Conservation (phyloP, 2,113 vertebrate species). For the Anolis sagrei region DNA sequence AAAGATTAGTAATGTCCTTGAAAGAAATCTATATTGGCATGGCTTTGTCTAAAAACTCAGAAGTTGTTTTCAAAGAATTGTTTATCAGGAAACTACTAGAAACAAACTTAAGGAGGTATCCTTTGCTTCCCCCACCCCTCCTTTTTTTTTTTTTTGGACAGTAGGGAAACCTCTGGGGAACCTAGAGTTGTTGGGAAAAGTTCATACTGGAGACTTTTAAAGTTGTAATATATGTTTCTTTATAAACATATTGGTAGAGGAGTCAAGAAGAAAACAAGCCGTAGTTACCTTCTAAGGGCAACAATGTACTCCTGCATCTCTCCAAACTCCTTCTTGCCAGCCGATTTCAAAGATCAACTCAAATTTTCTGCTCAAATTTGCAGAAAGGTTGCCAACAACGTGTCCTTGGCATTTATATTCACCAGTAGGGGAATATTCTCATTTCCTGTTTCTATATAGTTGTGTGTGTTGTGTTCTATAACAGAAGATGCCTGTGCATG, state of each 20-base stretch:
- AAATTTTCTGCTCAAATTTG: neutral
- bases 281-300: neutral
- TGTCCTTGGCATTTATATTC: neutral
- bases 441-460: neutral
- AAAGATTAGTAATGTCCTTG: neutral
- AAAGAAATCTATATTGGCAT: neutral
- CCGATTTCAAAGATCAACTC: neutral
- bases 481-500: too few relatives aligned
- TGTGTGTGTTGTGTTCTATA: too few relatives aligned
- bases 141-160: too few relatives aligned
- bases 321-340: neutral
- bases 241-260: neutral
- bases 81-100: neutral
- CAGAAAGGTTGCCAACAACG: too few relatives aligned
- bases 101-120: neutral
- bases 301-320: neutral
- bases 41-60: neutral
- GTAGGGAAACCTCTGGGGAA: neutral
- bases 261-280: neutral
- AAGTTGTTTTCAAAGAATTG: constrained; percentile 4
- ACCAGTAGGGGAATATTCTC: neutral
- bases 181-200: neutral
- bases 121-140: too few relatives aligned
- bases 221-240: neutral
- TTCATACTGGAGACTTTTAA: neutral